Conservation (phyloP, 2,797 vertebrate genomes). For the Scolopax bukidnonensis region DNA sequence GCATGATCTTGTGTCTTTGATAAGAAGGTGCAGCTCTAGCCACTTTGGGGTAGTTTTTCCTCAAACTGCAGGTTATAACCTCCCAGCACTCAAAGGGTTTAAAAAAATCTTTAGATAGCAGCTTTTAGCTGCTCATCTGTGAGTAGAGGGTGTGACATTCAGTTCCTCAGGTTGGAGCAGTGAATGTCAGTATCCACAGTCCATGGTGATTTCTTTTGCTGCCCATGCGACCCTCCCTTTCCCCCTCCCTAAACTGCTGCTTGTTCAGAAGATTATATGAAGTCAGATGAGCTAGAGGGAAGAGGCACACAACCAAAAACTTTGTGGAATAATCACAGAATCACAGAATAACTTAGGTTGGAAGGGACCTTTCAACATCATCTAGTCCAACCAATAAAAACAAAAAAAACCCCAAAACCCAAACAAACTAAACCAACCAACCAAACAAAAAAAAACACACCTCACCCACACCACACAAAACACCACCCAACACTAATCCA, state of each 20-base stretch:
- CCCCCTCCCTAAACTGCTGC: background rate
- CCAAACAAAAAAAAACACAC: too few species aligned
- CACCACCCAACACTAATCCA: too few species aligned
- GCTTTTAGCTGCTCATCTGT: background rate
- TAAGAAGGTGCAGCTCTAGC: background rate
- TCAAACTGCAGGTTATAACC: background rate
- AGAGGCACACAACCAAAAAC: background rate
- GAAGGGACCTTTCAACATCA: too few species aligned
- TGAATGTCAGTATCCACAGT: background rate
- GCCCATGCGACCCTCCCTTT: accelerated
- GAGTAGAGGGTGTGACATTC: background rate
- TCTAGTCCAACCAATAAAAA: too few species aligned
- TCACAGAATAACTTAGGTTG: too few species aligned
- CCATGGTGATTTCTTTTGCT: background rate
- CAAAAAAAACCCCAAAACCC: too few species aligned
- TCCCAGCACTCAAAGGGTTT: background rate
- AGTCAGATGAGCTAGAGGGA: background rate
- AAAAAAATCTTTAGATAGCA: background rate
- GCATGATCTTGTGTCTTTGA: background rate
- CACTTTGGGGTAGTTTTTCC: background rate
- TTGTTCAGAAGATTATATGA: background rate
- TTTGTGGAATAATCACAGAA: background rate
- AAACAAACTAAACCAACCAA: too few species aligned
- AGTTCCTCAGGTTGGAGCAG: background rate
- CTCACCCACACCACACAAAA: too few species aligned